Conservation (phyloP, 1,140 invertebrate genomes). For the Matsumurasca onukii region DNA sequence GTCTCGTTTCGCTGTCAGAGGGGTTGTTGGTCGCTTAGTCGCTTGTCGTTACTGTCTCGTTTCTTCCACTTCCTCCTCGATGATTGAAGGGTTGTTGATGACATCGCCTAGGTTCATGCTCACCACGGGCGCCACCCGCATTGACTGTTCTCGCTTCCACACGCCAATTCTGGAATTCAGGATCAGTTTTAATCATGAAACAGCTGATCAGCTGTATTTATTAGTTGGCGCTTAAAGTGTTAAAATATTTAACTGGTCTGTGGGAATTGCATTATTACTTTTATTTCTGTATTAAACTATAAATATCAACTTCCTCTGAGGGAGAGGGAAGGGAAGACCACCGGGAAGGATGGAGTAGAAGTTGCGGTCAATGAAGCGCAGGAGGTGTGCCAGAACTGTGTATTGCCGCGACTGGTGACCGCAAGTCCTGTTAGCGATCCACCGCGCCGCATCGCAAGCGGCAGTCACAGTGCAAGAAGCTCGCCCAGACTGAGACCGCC, state of each 20-base stretch:
- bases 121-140: constrained; percentile 58
- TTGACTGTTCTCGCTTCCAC: constrained; percentile 42
- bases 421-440: constrained; percentile 87
- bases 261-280: too few species aligned
- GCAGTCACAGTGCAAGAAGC: constrained; percentile 88
- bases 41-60: constrained; percentile 40
- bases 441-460: constrained; percentile 86
- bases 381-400: constrained; percentile 87
- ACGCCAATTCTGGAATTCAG: constrained; percentile 54
- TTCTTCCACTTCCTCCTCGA: constrained; percentile 31
- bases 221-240: too few species aligned
- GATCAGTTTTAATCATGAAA: too few species aligned
- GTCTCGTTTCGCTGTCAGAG: constrained; percentile 39
- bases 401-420: constrained; percentile 87
- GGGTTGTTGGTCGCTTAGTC: constrained; percentile 33
- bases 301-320: too few species aligned
- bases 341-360: constrained; percentile 85
- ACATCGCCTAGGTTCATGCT: constrained; percentile 54
- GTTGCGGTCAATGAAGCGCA: constrained; percentile 70
- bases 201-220: too few species aligned
- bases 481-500: constrained; percentile 86
- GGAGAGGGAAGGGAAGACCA: too few species aligned
- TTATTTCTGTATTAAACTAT: too few species aligned
- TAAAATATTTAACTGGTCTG: too few species aligned
- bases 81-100: constrained; percentile 31